phyloP scores from a whole-genome alignment of 1,140 invertebrate species.

The Pristionchus pacificus region DNA sequence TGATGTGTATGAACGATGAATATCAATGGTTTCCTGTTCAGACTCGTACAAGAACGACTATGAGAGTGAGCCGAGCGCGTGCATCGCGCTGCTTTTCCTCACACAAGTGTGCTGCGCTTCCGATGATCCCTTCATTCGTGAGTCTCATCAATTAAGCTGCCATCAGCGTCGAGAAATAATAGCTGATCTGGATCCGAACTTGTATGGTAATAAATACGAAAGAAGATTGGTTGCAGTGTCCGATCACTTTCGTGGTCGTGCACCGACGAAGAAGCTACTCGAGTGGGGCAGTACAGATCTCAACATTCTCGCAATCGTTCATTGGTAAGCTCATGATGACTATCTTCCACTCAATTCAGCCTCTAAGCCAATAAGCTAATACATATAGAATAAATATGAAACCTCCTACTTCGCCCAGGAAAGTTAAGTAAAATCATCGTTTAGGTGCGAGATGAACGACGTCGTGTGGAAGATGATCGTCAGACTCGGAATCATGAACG shows the following conservation, averaged over 20 bases:
- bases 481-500: constrained; percentile 6
- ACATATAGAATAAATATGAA: too few species aligned
- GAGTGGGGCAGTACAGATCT: constrained; percentile 19
- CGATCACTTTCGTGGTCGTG: constrained; percentile 14
- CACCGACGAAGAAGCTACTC: constrained; percentile 20
- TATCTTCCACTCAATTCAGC: too few species aligned
- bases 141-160: too few species aligned
- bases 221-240: constrained; percentile 22
- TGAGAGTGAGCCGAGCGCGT: constrained; percentile 4
- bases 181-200: constrained; percentile 2
- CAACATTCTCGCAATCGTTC: constrained; percentile 16
- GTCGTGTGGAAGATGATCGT: neutral
- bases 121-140: constrained; percentile 21
- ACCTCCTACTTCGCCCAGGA: too few species aligned
- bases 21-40: neutral
- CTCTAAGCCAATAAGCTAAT: too few species aligned
- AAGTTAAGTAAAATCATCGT: neutral
- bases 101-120: constrained; percentile 7
- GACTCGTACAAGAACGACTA: neutral
- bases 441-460: neutral
- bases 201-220: too few species aligned
- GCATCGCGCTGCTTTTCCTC: constrained; percentile 18
- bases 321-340: constrained; percentile 19
- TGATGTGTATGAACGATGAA: neutral
- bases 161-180: too few species aligned